Base-by-base conservation (phyloP, 2,888 invertebrate species). In the Pachymerium ferrugineum region DNA sequence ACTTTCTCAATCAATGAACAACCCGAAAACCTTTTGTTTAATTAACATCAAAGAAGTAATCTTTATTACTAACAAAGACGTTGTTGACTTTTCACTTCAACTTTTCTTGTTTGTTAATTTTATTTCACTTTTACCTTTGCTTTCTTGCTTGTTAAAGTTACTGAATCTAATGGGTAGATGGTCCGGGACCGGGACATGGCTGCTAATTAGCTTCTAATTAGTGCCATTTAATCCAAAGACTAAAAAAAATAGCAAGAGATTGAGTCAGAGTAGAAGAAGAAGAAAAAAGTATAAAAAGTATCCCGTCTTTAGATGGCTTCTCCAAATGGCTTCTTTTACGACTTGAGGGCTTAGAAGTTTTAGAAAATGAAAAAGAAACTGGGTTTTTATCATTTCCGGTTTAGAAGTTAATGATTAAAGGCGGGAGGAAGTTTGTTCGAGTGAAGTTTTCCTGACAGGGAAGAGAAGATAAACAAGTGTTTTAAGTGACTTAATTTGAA, bases 201-300 rank as follows among this genome's bases (percentile, higher is more conserved):
- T 54, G 47, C 47, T 54, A 54, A 54, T 54, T 54, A 54, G 47
- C 47, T 54, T 54, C 47, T 54, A 54, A 54, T 54, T 54, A 54
- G 47, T 19, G 47, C 19, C 47, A 10, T 54, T 54, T 54, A 54
- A 54, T 54, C 47, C 47, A 10, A 16, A 10, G 47, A 22, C 19
- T 54, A 54, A 22, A 12, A 22, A 1, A 16, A 54, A 54, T 22
- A 54, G 16, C 6, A 22, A 4, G 19, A 54, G 47, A 54, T 54
- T 54, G 47, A 47, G 14, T 47, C 47, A n/a, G 47, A 47, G 47
- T n/a, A 47, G 19, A 47, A 54, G 47, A 54, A 16, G 22, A 5
- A 16, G 47, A 16, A 19, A 54, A 54, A 54, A 19, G 47, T 54
- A 54, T 54, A 54, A 54, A 54, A 54, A 54, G 47, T 54, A 54